phyloP scores from a whole-genome alignment of 1,140 invertebrate species.

The Leptopilina clavipes region DNA sequence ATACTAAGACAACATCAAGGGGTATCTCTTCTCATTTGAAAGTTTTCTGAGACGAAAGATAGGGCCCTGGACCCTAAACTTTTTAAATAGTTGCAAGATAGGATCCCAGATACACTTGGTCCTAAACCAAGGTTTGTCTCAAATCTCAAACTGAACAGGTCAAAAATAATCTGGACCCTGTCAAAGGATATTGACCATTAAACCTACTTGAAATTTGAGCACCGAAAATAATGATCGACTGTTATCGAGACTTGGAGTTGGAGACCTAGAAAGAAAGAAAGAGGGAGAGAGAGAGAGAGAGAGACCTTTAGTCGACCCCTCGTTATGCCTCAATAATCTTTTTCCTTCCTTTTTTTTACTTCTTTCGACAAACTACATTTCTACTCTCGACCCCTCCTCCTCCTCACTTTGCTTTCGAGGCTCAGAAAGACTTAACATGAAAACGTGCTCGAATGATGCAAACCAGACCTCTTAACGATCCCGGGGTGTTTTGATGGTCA shows the following conservation, averaged over 20 bases:
- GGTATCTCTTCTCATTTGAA: conserved; percentile 45
- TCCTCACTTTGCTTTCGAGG: not conserved
- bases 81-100: conserved; percentile 52
- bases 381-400: not conserved
- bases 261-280: conserved; percentile 18
- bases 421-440: conserved; percentile 17
- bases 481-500: conserved; percentile 22
- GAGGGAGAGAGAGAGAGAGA: not conserved
- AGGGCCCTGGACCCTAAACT: not conserved
- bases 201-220: conserved; percentile 6
- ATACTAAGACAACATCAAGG: conserved; percentile 55
- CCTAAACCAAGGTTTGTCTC: conserved; percentile 54
- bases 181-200: conserved; percentile 36
- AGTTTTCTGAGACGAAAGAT: conserved; percentile 42
- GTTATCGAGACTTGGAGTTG: conserved; percentile 29
- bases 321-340: conserved; percentile 23
- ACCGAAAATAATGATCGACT: conserved; percentile 52
- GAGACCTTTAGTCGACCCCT: conserved; percentile 4
- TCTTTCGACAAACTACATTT: conserved; percentile 30
- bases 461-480: conserved; percentile 27
- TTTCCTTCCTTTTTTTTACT: conserved; percentile 15
- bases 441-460: conserved; percentile 30
- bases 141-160: conserved; percentile 51
- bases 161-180: conserved; percentile 49
- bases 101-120: conserved; percentile 37